Evolutionary conservation across 2,888 invertebrate species (phyloP).

Genomic region (Empis stercorea): DNA sequence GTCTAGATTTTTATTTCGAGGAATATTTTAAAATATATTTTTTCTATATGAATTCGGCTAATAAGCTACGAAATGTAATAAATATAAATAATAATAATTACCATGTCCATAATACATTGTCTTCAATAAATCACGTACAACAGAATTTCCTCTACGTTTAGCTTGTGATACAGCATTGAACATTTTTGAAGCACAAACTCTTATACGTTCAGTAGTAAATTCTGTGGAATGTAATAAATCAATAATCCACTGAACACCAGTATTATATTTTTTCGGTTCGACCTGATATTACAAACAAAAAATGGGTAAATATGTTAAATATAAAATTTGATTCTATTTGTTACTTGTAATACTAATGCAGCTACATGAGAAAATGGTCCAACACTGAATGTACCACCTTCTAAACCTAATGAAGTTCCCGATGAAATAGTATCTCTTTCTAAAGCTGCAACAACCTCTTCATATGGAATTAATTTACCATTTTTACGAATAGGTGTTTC

Average conservation of each 20-base stretch:
- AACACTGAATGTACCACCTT: constrained; percentile 45
- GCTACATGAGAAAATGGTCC: constrained; percentile 59
- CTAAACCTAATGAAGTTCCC: constrained; percentile 50
- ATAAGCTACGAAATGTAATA: too few relatives aligned
- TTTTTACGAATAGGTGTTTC: constrained; percentile 55
- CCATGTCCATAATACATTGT: constrained; percentile 46
- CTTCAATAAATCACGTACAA: constrained; percentile 48
- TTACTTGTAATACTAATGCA: constrained; percentile 46
- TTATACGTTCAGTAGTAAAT: constrained; percentile 58
- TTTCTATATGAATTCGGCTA: too few relatives aligned
- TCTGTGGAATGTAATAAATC: constrained; percentile 60
- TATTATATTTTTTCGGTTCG: constrained; percentile 60
- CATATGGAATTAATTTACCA: constrained; percentile 35
- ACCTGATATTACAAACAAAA: too few relatives aligned
- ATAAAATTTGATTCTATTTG: background rate
- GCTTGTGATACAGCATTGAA: constrained; percentile 66
- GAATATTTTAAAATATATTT: too few relatives aligned
- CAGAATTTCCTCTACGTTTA: constrained; percentile 57
- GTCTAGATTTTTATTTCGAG: too few relatives aligned
- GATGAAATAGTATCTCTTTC: constrained; percentile 60
- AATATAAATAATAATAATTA: constrained; percentile 18
- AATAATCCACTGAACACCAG: constrained; percentile 61
- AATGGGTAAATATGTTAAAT: background rate
- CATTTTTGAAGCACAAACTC: constrained; percentile 68
- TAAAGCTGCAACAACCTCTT: constrained; percentile 64